Conservation (phyloP, 2,888 invertebrate species). For the Lasioglossum figueresi region DNA sequence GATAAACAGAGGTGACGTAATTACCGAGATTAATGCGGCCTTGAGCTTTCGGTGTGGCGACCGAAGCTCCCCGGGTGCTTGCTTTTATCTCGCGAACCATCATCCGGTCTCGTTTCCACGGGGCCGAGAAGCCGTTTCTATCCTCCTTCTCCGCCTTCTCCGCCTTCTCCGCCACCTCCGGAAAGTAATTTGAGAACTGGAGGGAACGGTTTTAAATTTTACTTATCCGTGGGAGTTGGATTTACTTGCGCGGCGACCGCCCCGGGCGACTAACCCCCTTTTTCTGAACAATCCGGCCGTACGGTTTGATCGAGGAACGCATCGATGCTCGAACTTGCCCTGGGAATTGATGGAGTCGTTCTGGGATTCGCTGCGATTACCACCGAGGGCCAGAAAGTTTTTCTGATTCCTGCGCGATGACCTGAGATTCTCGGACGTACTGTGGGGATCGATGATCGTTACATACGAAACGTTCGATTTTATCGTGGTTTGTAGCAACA, state of each 20-base stretch:
- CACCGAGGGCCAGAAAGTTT: background rate
- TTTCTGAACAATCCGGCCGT: conserved; percentile 40
- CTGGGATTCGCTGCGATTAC: background rate
- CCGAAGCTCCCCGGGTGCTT: conserved; percentile 62
- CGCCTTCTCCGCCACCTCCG: conserved; percentile 60
- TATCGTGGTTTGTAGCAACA: background rate
- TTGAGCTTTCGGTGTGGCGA: conserved; percentile 73
- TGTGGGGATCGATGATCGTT: background rate
- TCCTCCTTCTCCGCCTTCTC: background rate
- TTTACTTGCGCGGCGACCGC: conserved; percentile 64
- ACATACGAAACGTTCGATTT: background rate
- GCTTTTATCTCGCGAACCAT: conserved; percentile 75
- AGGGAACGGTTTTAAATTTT: conserved; percentile 79
- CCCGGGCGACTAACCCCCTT: conserved; percentile 65
- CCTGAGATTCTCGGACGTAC: background rate
- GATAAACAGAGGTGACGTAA: conserved; percentile 80
- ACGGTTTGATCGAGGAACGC: conserved; percentile 28
- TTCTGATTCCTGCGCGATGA: background rate
- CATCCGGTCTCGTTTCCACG: conserved; percentile 68
- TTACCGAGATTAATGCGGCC: conserved; percentile 81
- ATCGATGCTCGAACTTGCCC: conserved; percentile 28
- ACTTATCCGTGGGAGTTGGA: conserved; percentile 76
- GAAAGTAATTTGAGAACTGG: conserved; percentile 80
- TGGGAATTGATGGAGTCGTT: background rate
- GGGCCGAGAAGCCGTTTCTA: conserved; percentile 43